Percentiles rank a stretch among this genome's conserved stretches.
Conservation (phyloP, 2,888 invertebrate genomes). For the Eledone cirrhosa region DNA sequence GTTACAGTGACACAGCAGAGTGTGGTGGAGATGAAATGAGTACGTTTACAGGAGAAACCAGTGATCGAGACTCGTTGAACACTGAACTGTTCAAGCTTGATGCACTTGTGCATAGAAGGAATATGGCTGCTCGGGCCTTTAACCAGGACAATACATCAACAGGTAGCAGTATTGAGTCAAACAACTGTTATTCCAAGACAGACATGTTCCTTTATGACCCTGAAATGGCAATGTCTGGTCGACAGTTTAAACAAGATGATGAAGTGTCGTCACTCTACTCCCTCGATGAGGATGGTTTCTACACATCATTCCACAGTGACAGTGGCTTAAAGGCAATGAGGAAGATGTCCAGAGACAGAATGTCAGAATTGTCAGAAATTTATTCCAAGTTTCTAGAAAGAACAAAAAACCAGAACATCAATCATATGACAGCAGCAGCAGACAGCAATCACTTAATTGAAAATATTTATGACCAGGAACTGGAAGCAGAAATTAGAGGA, state of each 20-base stretch:
- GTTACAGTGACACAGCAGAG: conserved; percentile 49
- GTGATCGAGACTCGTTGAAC: conserved; percentile 42
- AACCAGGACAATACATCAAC: conserved; percentile 47
- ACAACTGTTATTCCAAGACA: conserved; percentile 50
- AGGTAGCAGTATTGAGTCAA: conserved; percentile 44
- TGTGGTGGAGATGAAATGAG: conserved; percentile 52
- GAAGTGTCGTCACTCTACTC: conserved; percentile 83
- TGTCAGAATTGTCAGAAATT: no score
- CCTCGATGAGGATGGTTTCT: conserved; percentile 96
- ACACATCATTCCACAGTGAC: conserved; percentile 96
- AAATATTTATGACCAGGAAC: no score
- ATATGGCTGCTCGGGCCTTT: conserved; percentile 52
- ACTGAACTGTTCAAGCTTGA: conserved; percentile 48
- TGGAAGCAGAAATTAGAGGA: neutral
- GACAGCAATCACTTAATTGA: no score
- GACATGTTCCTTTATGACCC: conserved; percentile 55
- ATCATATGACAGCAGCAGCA: no score
- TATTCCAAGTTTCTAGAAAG: no score
- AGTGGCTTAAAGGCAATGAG: conserved; percentile 75
- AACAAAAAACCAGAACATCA: no score
- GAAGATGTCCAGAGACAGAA: no score
- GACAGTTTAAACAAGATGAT: conserved; percentile 43
- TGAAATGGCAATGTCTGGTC: conserved; percentile 34
- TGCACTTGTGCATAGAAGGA: conserved; percentile 57
- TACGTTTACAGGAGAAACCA: conserved; percentile 41